phyloP scores from a whole-genome alignment of 2,888 invertebrate genomes.

The Cantharis rufa region DNA sequence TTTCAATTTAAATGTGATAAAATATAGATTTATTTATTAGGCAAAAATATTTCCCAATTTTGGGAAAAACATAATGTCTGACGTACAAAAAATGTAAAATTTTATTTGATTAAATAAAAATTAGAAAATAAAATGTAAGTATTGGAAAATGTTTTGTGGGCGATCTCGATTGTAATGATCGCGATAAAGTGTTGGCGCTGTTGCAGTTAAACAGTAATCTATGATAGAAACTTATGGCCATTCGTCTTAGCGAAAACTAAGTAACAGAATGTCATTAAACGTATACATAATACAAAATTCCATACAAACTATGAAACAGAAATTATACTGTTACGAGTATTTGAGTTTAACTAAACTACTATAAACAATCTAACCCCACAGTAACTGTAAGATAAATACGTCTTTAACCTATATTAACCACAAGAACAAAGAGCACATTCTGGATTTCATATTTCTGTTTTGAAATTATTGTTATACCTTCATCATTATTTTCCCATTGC shows the following conservation, averaged over 20 bases:
- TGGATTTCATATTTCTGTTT: slow-evolving; percentile 21
- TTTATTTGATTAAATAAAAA: neutral
- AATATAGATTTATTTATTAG: neutral
- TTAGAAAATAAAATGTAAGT: neutral
- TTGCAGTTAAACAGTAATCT: neutral
- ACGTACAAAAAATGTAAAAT: neutral
- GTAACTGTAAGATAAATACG: slow-evolving; percentile 44
- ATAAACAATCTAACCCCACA: slow-evolving; percentile 42
- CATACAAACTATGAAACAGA: slow-evolving; percentile 44
- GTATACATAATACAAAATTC: slow-evolving; percentile 43
- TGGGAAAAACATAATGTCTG: neutral
- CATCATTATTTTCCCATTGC: slow-evolving; percentile 29
- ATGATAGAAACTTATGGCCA: neutral
- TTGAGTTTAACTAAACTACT: slow-evolving; percentile 44
- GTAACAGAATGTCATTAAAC: slow-evolving; percentile 4
- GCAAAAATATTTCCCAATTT: neutral
- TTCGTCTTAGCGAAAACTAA: neutral
- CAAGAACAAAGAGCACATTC: slow-evolving; percentile 19
- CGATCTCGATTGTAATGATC: neutral
- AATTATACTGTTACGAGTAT: slow-evolving; percentile 38
- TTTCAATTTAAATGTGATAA: neutral
- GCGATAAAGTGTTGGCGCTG: neutral
- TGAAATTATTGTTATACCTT: slow-evolving; percentile 23
- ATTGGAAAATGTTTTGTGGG: neutral
- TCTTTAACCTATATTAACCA: slow-evolving; percentile 36